These are phyloP conservation scores for Phoxinus dragarum DNA, from an alignment of 2,797 vertebrate genomes.

Conservation along the genomic window DNA sequence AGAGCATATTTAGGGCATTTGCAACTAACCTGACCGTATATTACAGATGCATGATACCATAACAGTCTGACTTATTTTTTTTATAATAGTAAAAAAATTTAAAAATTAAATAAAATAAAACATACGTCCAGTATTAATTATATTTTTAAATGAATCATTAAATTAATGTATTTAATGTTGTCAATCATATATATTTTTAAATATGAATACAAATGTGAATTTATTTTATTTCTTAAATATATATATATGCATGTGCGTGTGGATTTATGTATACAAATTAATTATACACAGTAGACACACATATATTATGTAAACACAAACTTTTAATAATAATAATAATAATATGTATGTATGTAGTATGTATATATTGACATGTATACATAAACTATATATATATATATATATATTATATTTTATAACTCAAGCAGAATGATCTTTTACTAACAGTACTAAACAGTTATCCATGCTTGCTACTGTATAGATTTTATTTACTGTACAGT, in stretches of 20 bases:
- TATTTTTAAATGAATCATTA: background rate
- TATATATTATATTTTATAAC: background rate
- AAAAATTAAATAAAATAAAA: no score
- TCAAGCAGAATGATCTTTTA: background rate
- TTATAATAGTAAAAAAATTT: no score
- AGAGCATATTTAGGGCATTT: background rate
- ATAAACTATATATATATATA: background rate
- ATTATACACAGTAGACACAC: no score
- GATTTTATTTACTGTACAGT: background rate
- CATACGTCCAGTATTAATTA: background rate
- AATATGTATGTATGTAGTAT: no score
- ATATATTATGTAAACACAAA: no score
- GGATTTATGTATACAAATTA: no score
- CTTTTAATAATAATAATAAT: no score
- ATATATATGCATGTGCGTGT: no score
- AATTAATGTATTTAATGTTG: background rate
- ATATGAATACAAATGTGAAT: no score
- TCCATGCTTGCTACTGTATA: background rate
- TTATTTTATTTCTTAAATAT: no score
- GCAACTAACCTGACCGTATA: background rate
- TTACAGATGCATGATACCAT: background rate
- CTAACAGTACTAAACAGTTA: background rate
- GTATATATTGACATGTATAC: no score
- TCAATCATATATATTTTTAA: background rate
- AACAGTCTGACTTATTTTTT: background rate